A percentile compares a stretch with the other conserved stretches of the same genome.
Evolutionary conservation across 1,140 invertebrate species (phyloP).

Genomic region (Nilaparvata lugens): DNA sequence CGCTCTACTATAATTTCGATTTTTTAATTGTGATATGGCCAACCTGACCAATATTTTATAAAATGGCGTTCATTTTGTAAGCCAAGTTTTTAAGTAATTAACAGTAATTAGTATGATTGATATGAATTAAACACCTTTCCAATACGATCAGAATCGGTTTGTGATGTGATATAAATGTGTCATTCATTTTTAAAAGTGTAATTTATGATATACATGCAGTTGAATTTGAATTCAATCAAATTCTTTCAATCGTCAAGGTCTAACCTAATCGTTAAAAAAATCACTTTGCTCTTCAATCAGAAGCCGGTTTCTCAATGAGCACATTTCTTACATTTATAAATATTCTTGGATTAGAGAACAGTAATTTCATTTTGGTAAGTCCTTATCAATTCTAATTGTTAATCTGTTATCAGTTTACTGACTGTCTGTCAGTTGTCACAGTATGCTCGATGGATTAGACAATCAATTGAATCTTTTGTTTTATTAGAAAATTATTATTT

Average conservation of each 20-base stretch:
- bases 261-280: not conserved
- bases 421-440: too few relatives aligned
- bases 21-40: constrained; percentile 6
- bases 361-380: too few relatives aligned
- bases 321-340: not conserved
- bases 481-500: too few relatives aligned
- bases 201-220: not conserved
- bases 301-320: not conserved
- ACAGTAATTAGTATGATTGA: not conserved
- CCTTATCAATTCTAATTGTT: too few relatives aligned
- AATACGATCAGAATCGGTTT: too few relatives aligned
- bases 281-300: not conserved
- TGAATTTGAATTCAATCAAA: not conserved
- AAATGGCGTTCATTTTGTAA: constrained; percentile 6
- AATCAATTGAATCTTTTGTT: too few relatives aligned
- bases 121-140: too few relatives aligned
- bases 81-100: constrained; percentile 1
- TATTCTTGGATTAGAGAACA: too few relatives aligned
- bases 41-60: constrained; percentile 6
- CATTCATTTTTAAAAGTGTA: too few relatives aligned
- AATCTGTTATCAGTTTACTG: too few relatives aligned
- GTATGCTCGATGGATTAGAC: too few relatives aligned
- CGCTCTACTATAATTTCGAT: constrained; percentile 2
- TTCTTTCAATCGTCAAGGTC: not conserved
- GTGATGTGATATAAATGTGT: too few relatives aligned